Evolutionary conservation across 2,888 invertebrate species (phyloP).

Genomic region (Cosmia trapezina): DNA sequence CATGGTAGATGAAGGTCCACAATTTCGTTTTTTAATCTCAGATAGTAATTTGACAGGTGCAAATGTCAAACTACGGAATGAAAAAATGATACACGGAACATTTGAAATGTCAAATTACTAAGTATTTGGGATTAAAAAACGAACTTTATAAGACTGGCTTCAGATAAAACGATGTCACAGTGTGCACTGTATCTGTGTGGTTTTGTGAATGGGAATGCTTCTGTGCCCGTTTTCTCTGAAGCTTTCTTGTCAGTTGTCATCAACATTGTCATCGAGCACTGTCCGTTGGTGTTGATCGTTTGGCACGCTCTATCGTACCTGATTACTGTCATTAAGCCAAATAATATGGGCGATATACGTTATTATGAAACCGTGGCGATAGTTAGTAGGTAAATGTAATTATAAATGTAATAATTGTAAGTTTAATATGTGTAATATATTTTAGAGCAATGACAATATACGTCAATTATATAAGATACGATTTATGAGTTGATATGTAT

Average conservation of each 20-base stretch:
- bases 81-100: no score
- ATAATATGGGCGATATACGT: slow-evolving; percentile 73
- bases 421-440: slow-evolving; percentile 75
- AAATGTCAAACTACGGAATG: no score
- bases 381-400: slow-evolving; percentile 71
- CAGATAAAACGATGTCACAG: slow-evolving; percentile 50
- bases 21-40: no score
- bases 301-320: slow-evolving; percentile 85
- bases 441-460: slow-evolving; percentile 85
- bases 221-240: slow-evolving; percentile 44
- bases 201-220: slow-evolving; percentile 47
- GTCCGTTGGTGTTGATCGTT: slow-evolving; percentile 68
- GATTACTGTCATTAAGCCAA: slow-evolving; percentile 81
- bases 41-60: no score
- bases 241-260: slow-evolving; percentile 16
- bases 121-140: no score
- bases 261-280: slow-evolving; percentile 28
- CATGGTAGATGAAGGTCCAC: no score
- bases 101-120: no score
- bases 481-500: slow-evolving; percentile 73
- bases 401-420: slow-evolving; percentile 71
- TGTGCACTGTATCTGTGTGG: slow-evolving; percentile 58
- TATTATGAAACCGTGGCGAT: slow-evolving; percentile 81
- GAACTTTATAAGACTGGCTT: slow-evolving; percentile 33
- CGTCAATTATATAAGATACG: slow-evolving; percentile 85